Conservation (phyloP, 2,113 vertebrate species). For the Quiscalus mexicanus region DNA sequence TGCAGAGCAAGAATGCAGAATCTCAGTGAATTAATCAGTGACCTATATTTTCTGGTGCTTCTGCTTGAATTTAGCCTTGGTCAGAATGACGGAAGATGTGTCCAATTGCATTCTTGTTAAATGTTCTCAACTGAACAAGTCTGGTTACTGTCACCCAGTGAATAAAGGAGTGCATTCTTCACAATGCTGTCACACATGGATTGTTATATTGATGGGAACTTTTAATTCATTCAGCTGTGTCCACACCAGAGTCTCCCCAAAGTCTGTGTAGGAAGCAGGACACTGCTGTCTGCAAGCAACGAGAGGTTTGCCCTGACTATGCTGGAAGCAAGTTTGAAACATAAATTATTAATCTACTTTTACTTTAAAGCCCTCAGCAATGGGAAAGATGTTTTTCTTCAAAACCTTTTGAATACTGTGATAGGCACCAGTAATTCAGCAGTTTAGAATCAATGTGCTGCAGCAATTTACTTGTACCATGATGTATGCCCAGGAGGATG, state of each 20-base stretch:
- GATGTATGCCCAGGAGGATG: slow-evolving; percentile 61
- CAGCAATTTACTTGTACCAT: slow-evolving; percentile 44
- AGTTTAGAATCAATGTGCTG: slow-evolving; percentile 62
- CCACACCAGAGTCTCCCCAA: not conserved
- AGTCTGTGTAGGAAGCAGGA: not conserved
- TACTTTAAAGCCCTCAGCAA: not conserved
- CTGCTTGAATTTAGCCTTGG: slow-evolving; percentile 52
- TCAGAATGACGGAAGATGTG: slow-evolving; percentile 58
- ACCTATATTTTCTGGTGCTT: slow-evolving; percentile 62
- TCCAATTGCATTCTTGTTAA: slow-evolving; percentile 62
- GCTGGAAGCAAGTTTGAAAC: not conserved
- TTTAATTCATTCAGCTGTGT: not conserved
- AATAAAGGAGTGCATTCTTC: slow-evolving; percentile 62
- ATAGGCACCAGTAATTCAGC: slow-evolving; percentile 35
- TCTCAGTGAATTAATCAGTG: slow-evolving; percentile 66
- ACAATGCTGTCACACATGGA: slow-evolving; percentile 52
- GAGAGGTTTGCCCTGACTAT: not conserved
- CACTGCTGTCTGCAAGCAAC: not conserved
- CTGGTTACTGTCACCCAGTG: slow-evolving; percentile 12
- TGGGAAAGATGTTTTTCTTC: slow-evolving; percentile 23
- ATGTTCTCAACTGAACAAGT: slow-evolving; percentile 47
- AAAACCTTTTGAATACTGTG: not conserved
- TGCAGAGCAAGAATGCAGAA: slow-evolving; percentile 57
- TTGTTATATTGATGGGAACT: slow-evolving; percentile 54
- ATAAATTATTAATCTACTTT: slow-evolving; percentile 53